These are phyloP conservation scores for Tachycineta bicolor DNA, from an alignment of 2,113 vertebrate genomes.

Conservation along the genomic window DNA sequence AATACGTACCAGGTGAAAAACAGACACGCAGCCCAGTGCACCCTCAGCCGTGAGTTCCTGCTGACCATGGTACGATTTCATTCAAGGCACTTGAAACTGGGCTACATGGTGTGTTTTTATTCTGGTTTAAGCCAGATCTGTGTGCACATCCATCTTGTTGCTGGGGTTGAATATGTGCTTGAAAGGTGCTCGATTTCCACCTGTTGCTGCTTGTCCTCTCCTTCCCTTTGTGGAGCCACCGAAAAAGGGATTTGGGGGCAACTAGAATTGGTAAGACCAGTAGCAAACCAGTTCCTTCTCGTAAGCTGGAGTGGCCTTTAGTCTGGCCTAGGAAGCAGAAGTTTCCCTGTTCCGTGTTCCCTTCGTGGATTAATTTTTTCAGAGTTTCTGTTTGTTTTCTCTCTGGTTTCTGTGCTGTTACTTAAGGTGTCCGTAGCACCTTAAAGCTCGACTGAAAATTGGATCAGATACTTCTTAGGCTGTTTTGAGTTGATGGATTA, in stretches of 20 bases:
- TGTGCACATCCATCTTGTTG: accelerated
- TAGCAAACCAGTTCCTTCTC: neutral
- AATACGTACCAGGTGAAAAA: neutral
- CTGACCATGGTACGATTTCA: neutral
- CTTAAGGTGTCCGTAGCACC: neutral
- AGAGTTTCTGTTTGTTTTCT: neutral
- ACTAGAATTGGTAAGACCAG: neutral
- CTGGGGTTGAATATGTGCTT: neutral
- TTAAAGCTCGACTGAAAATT: neutral
- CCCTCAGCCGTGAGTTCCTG: neutral
- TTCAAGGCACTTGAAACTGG: neutral
- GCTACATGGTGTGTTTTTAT: neutral
- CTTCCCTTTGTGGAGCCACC: neutral
- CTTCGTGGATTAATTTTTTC: neutral
- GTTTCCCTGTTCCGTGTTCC: neutral
- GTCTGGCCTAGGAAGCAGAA: neutral
- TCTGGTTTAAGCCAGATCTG: neutral
- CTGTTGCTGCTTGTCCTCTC: neutral
- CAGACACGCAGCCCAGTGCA: neutral
- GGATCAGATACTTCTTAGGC: neutral
- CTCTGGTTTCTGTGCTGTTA: neutral
- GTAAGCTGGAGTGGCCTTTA: no score
- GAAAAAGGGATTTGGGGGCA: neutral
- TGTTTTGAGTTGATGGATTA: neutral
- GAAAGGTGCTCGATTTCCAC: neutral